Base-by-base conservation (phyloP, 2,113 vertebrate species). In the Miniopterus natalensis region DNA sequence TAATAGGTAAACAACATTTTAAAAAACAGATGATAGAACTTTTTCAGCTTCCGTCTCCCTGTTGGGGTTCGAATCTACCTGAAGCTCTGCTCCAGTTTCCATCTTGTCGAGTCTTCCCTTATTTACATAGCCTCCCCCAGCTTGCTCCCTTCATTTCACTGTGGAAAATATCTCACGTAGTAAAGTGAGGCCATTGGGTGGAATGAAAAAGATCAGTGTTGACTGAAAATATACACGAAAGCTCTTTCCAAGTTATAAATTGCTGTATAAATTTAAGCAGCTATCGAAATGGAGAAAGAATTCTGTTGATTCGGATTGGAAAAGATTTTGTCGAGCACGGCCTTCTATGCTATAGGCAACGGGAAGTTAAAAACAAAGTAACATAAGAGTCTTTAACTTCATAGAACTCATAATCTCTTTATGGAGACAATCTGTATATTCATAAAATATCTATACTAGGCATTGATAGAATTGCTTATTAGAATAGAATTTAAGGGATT, bases 241-340 rank as follows among this genome's bases (percentile, higher is more conserved):
- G 6, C 9, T 47, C 29, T 89, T 71, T 45, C 63, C 45, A 65
- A 65, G 45, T 73, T 71, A 73, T 21, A 71, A 86, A 86, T 49
- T 45, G 3, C 8, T 92, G 11, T 42, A 27, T 70, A 77, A 63
- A 92, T 92, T 83, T 94, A 66, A 92, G 25, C 45, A 87, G 49
- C 55, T 90, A 47, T 31, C 59, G 66, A 95, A 78, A 63, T 75
- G 70, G 1, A 15, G 4, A 6, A 59, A 65, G 36, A 45, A 55
- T 55, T 61, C 21, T 73, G 47, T 29, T 92, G 57, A 85, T 66
- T 59, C 66, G 71, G 61, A 49, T 31, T 92, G 9, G 40, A 63
- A 83, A 87, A 95, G 23, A 65, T 68, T 92, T 73, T 71, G 11
- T 17, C 87, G 47, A 88, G 31, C 20, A 78, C 42, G 0, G 55